Evolutionary conservation across 2,113 vertebrate genomes (phyloP).

Genomic region (Tachuris rubrigastra): DNA sequence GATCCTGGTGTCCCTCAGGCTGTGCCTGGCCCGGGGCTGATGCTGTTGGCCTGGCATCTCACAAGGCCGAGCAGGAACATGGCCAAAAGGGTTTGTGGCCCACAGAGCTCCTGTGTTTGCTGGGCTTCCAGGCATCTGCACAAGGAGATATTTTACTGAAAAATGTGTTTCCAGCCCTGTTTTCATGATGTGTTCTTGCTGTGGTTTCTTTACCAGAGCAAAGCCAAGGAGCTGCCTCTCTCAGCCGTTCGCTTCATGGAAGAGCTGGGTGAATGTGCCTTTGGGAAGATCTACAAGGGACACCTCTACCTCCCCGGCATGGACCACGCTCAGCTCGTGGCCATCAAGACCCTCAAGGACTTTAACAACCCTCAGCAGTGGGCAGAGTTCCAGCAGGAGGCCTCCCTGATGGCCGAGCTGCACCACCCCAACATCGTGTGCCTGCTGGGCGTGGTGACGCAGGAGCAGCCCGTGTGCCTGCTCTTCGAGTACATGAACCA

Average conservation of each 20-base stretch:
- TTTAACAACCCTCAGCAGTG: slow-evolving; percentile 89
- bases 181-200: neutral
- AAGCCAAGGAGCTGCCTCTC: slow-evolving; percentile 94
- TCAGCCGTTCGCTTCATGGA: slow-evolving; percentile 99
- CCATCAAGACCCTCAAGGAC: slow-evolving; percentile 97
- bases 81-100: neutral
- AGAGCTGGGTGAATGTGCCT: slow-evolving; percentile 89
- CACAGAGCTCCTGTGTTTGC: neutral
- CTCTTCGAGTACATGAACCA: slow-evolving; percentile 94
- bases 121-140: neutral
- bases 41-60: no score
- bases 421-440: slow-evolving; percentile 95
- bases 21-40: neutral
- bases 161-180: fast-evolving
- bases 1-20: neutral
- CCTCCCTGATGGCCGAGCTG: slow-evolving; percentile 87
- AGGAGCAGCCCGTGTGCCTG: slow-evolving; percentile 95
- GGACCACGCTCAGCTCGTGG: slow-evolving; percentile 94
- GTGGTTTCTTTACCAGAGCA: slow-evolving; percentile 77
- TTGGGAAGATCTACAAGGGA: slow-evolving; percentile 98
- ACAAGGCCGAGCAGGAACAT: fast-evolving
- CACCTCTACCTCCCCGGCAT: slow-evolving; percentile 97
- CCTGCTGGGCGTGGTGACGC: slow-evolving; percentile 92
- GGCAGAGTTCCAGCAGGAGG: slow-evolving; percentile 96
- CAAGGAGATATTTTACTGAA: fast-evolving